A percentile compares a stretch with the other conserved stretches of the same genome.
phyloP scores from a whole-genome alignment of 1,140 invertebrate genomes.

The Nixonia krombeini region DNA sequence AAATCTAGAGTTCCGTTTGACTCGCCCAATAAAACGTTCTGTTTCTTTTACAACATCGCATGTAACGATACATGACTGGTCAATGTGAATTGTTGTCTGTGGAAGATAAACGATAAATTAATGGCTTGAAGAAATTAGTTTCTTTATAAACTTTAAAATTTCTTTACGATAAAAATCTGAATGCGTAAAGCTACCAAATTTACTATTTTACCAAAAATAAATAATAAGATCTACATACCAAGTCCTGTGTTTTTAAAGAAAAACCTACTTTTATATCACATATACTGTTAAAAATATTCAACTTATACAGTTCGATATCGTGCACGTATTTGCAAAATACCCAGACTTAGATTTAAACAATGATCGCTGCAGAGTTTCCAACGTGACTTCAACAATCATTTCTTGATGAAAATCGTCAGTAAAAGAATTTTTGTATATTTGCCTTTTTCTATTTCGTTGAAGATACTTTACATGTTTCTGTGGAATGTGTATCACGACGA shows the following conservation, averaged over 20 bases:
- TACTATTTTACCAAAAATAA: slow-evolving; percentile 13
- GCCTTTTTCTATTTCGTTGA: neutral
- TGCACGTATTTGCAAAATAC: slow-evolving; percentile 10
- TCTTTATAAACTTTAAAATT: neutral
- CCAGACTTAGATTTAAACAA: neutral
- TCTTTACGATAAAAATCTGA: slow-evolving; percentile 12
- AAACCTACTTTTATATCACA: slow-evolving; percentile 65
- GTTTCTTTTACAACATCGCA: no score
- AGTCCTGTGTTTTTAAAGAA: slow-evolving; percentile 52
- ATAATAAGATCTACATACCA: slow-evolving; percentile 43
- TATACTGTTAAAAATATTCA: slow-evolving; percentile 57
- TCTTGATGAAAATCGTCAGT: neutral
- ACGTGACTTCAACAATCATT: neutral
- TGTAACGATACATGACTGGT: neutral
- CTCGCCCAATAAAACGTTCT: no score
- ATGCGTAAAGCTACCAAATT: slow-evolving; percentile 34
- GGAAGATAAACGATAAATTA: neutral
- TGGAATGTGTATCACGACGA: slow-evolving; percentile 5
- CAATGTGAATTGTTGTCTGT: neutral
- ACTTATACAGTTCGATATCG: slow-evolving; percentile 49
- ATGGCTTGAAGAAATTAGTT: neutral
- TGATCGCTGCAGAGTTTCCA: neutral
- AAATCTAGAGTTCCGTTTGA: neutral
- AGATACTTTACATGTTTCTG: slow-evolving; percentile 8
- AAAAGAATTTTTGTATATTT: slow-evolving; percentile 1